Evolutionary conservation across 1,140 invertebrate genomes (phyloP).

Genomic region (Drosophila murphyi): DNA sequence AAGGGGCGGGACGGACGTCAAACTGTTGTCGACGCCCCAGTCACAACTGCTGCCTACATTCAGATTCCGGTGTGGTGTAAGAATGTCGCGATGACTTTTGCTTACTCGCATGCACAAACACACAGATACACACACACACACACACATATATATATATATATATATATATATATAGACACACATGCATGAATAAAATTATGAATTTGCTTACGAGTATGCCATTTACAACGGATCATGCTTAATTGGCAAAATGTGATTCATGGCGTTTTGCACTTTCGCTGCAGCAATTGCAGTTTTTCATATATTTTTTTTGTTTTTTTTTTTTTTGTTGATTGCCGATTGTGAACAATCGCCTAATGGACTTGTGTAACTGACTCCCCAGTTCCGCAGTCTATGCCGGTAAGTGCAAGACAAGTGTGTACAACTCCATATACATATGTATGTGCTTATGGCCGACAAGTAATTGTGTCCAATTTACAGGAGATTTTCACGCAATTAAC

Average conservation of each 20-base stretch:
- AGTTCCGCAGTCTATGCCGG: slow-evolving; percentile 25
- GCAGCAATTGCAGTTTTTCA: slow-evolving; percentile 35
- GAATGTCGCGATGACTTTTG: slow-evolving; percentile 67
- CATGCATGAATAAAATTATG: slow-evolving; percentile 44
- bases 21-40: slow-evolving; percentile 76
- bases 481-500: slow-evolving; percentile 48
- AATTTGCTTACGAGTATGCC: slow-evolving; percentile 51
- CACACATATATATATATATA: neutral
- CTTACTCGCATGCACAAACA: slow-evolving; percentile 13
- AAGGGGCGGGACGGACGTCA: slow-evolving; percentile 18
- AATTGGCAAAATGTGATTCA: slow-evolving; percentile 82
- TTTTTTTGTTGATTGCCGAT: slow-evolving; percentile 5
- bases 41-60: slow-evolving; percentile 79
- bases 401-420: too few relatives aligned
- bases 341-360: slow-evolving; percentile 39
- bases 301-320: neutral
- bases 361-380: slow-evolving; percentile 47
- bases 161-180: neutral
- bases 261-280: slow-evolving; percentile 75
- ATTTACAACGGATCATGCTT: slow-evolving; percentile 77
- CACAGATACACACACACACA: slow-evolving; percentile 10
- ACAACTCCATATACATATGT: neutral
- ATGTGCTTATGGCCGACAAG: neutral
- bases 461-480: neutral
- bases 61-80: slow-evolving; percentile 79